phyloP scores from a whole-genome alignment of 2,797 vertebrate species.

The Pelodytes ibericus region DNA sequence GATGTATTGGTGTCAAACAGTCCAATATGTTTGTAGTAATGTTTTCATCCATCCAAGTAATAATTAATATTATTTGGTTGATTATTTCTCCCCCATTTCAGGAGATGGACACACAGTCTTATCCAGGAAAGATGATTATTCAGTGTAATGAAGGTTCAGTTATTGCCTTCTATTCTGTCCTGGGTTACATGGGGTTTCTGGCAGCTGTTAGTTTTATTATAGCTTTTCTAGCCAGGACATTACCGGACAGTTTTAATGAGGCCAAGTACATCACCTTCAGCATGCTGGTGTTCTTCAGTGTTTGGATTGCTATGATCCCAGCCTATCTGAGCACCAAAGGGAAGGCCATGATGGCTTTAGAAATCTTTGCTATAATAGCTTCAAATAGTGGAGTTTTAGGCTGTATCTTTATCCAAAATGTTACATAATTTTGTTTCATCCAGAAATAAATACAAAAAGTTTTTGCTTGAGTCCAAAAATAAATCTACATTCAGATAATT shows the following conservation, averaged over 20 bases:
- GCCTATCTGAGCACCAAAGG: constrained; percentile 54
- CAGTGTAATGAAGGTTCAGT: constrained; percentile 40
- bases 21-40: constrained; percentile 28
- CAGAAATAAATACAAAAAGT: constrained; percentile 27
- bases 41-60: constrained; percentile 10
- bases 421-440: constrained; percentile 36
- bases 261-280: constrained; percentile 54
- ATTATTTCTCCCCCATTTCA: constrained; percentile 36
- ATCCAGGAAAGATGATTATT: no score
- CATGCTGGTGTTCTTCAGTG: constrained; percentile 52
- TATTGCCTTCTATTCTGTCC: constrained; percentile 23
- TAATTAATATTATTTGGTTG: constrained; percentile 44
- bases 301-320: constrained; percentile 52
- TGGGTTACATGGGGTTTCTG: constrained; percentile 36
- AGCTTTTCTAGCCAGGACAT: constrained; percentile 47
- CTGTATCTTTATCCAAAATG: constrained; percentile 54
- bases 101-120: no score
- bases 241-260: constrained; percentile 54
- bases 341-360: constrained; percentile 33
- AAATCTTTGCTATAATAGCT: constrained; percentile 56
- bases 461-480: no score
- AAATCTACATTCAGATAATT: no score
- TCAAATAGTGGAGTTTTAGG: constrained; percentile 43
- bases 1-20: constrained; percentile 28
- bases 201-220: constrained; percentile 36